Conservation (phyloP, 2,113 vertebrate species). For the Chiloscyllium plagiosum region DNA sequence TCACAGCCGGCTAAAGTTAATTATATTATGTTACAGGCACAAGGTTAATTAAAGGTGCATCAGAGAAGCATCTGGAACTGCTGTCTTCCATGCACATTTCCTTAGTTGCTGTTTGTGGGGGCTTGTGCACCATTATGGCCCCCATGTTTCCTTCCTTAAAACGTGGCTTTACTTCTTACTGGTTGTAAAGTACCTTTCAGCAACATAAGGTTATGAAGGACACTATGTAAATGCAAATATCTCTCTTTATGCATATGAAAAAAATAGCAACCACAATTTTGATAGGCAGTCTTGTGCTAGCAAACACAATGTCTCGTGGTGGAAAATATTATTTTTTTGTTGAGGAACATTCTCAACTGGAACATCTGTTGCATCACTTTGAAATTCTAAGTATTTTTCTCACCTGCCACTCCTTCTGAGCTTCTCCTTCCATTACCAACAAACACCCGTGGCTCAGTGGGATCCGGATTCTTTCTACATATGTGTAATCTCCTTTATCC, state of each 20-base stretch:
- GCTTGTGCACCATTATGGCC: background rate
- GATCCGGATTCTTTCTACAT: constrained; percentile 67
- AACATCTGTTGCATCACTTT: background rate
- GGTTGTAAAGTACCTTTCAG: background rate
- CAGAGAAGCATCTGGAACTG: background rate
- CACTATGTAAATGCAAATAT: background rate
- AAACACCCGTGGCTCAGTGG: constrained; percentile 80
- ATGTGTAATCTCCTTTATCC: constrained; percentile 77
- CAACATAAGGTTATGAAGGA: background rate
- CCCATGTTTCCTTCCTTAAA: background rate
- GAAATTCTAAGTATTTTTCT: constrained; percentile 28
- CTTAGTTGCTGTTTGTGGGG: background rate
- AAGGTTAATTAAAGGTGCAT: background rate
- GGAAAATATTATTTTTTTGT: background rate
- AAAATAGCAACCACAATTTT: background rate
- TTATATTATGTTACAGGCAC: background rate
- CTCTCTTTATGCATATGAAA: background rate
- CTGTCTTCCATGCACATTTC: background rate
- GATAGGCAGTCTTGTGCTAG: background rate
- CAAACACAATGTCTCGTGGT: background rate
- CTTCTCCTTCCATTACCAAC: constrained; percentile 87
- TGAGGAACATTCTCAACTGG: background rate
- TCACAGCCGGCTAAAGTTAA: background rate
- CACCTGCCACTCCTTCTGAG: constrained; percentile 93
- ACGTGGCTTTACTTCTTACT: background rate